Percentiles rank a stretch among this genome's conserved stretches.
These are phyloP conservation scores for Karalla daura DNA, from an alignment of 2,797 vertebrate genomes.

Conservation along the genomic window DNA sequence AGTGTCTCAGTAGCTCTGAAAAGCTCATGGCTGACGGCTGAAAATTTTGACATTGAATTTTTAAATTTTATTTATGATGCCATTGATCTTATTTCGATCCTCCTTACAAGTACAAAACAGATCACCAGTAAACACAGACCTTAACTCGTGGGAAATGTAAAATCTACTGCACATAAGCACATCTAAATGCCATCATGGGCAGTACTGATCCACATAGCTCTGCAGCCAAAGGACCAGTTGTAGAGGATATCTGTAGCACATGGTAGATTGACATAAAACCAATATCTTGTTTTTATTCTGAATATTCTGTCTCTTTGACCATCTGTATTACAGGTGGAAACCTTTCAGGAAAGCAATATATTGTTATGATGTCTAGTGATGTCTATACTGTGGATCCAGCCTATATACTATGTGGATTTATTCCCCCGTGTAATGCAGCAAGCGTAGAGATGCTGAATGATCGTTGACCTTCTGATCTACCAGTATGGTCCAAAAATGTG, in stretches of 20 bases:
- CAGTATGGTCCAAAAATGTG: too few species aligned
- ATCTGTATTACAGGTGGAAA: constrained; percentile 42
- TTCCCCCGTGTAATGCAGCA: constrained; percentile 12
- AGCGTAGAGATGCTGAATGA: too few species aligned
- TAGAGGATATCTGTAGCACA: constrained; percentile 49
- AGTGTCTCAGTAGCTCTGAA: constrained; percentile 44
- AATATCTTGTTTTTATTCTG: constrained; percentile 63
- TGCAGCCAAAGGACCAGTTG: constrained; percentile 52
- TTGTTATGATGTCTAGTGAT: constrained; percentile 18
- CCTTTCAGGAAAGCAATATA: constrained; percentile 39
- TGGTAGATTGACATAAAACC: constrained; percentile 71
- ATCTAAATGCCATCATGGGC: constrained; percentile 52
- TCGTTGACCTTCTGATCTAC: too few species aligned
- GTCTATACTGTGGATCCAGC: constrained; percentile 30
- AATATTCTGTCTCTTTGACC: constrained; percentile 51
- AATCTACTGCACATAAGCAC: constrained; percentile 12
- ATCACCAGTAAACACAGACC: background rate
- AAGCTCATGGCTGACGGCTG: constrained; percentile 32
- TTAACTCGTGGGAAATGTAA: constrained; percentile 18
- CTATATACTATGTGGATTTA: constrained; percentile 27
- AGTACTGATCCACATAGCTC: constrained; percentile 75
- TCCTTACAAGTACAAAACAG: background rate
- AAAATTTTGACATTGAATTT: constrained; percentile 40
- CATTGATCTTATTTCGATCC: constrained; percentile 23
- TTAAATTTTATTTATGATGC: constrained; percentile 17